Percentiles rank a stretch among this genome's conserved stretches.
phyloP scores from a whole-genome alignment of 2,797 vertebrate species.

The Toxotes lorentzi region DNA sequence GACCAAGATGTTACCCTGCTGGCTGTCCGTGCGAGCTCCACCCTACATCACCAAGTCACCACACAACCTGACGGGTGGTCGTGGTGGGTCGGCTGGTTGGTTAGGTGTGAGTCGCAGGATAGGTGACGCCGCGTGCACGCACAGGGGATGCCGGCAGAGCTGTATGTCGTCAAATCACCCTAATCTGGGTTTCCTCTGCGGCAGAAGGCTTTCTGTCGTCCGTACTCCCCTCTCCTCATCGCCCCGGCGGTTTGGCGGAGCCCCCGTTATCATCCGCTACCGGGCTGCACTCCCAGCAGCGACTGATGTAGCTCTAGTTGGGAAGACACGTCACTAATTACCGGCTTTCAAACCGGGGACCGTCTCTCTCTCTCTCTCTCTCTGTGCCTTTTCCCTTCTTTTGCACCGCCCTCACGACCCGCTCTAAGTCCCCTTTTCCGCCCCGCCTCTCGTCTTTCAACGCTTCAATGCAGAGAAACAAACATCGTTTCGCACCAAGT shows the following conservation, averaged over 20 bases:
- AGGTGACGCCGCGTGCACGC: slow-evolving; percentile 39
- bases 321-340: slow-evolving; percentile 64
- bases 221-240: slow-evolving; percentile 38
- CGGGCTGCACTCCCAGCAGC: slow-evolving; percentile 47
- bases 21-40: slow-evolving; percentile 54
- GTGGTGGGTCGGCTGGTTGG: slow-evolving; percentile 16
- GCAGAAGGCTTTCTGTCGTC: slow-evolving; percentile 51
- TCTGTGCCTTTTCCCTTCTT: background rate
- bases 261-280: slow-evolving; percentile 32
- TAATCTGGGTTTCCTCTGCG: slow-evolving; percentile 60
- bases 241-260: slow-evolving; percentile 41
- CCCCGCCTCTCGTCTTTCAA: slow-evolving; percentile 59
- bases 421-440: slow-evolving; percentile 37
- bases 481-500: background rate
- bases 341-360: slow-evolving; percentile 53
- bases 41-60: slow-evolving; percentile 60
- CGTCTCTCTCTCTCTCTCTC: background rate
- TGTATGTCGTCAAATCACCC: slow-evolving; percentile 25
- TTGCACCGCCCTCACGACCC: slow-evolving; percentile 54
- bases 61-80: slow-evolving; percentile 47
- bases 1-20: slow-evolving; percentile 27
- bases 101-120: slow-evolving; percentile 10
- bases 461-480: slow-evolving; percentile 65
- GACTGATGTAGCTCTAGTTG: slow-evolving; percentile 15
- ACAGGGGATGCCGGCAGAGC: slow-evolving; percentile 45